Conservation (phyloP, 2,888 invertebrate genomes). For the Mylabris sibirica region DNA sequence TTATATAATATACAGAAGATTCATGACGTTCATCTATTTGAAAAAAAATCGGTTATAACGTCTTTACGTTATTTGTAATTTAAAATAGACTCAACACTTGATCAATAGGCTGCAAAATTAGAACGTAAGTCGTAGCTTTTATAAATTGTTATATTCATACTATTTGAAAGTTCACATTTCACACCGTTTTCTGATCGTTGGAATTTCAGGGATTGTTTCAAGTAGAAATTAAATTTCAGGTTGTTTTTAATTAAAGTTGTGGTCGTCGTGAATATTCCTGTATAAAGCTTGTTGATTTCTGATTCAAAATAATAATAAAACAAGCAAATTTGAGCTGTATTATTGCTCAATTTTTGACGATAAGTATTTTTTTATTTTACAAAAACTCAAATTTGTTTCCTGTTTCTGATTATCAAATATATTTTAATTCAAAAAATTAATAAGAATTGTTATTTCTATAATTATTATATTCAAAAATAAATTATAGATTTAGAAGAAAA, state of each 20-base stretch:
- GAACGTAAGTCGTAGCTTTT: no score
- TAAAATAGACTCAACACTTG: neutral
- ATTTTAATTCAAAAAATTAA: neutral
- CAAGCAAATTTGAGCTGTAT: constrained; percentile 3
- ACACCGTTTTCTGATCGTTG: no score
- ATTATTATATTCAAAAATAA: neutral
- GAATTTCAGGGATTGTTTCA: no score
- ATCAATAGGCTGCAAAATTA: no score
- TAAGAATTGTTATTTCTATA: neutral
- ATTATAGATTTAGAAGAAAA: neutral
- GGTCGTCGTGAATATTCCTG: no score
- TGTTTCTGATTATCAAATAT: neutral
- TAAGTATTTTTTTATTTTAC: neutral
- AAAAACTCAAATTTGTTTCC: constrained; percentile 1
- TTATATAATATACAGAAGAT: neutral
- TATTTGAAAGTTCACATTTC: no score
- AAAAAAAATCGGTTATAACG: no score
- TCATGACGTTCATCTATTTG: neutral
- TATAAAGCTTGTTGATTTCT: neutral
- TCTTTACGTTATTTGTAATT: no score
- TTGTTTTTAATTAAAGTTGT: no score
- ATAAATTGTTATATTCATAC: no score
- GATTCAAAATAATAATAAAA: neutral
- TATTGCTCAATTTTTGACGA: constrained; percentile 6
- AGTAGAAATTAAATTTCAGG: no score